Base-by-base conservation (phyloP, 2,888 invertebrate species). In the Arenicola marina region DNA sequence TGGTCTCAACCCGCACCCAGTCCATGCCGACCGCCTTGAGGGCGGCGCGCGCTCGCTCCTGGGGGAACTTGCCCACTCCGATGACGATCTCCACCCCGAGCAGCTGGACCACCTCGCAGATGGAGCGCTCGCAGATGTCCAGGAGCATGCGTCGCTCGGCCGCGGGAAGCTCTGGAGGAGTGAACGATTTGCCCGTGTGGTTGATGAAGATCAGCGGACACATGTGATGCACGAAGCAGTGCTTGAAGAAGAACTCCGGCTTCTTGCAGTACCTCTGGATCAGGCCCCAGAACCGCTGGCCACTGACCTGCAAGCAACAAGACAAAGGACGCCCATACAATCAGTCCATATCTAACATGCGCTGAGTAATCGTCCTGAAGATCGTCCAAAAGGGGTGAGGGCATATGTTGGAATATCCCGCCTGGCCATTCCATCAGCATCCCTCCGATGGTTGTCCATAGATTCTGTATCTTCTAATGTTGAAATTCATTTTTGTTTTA, bases 201-300 rank as follows among this genome's bases (percentile, higher is more conserved):
- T 89, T 88, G 87, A 94, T 89, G 85, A 94, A 91, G 65, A 92
- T 90, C 65, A 94, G 85, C 1, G 95, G 95, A 76, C 95, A 92
- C 78, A 93, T 92, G 83, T 95, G 96, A 78, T 93, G 90, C 4
- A 95, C 89, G 85, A 91, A 93, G 72, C 91, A 89, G 72, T 90
- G 85, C 73, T 86, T 84, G 78, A 93, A 93, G 82, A 95, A 93
- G 54, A 86, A 87, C 4, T 91, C 89, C 28, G 95, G 90, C 3
- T 72, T 72, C 34, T 86, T 88, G 80, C 92, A 91, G 29, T 93
- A 75, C 34, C 88, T 86, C 78, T 88, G 85, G 71, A 94, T 88
- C 15, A 93, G 85, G 34, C 88, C 88, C 95, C 95, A 95, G 81
- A 95, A 90, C 71, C 92, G 87, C 73, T 87, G 86, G 0, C 92